Conservation (phyloP, 2,888 invertebrate genomes). For the Chymomyza procnemis region DNA sequence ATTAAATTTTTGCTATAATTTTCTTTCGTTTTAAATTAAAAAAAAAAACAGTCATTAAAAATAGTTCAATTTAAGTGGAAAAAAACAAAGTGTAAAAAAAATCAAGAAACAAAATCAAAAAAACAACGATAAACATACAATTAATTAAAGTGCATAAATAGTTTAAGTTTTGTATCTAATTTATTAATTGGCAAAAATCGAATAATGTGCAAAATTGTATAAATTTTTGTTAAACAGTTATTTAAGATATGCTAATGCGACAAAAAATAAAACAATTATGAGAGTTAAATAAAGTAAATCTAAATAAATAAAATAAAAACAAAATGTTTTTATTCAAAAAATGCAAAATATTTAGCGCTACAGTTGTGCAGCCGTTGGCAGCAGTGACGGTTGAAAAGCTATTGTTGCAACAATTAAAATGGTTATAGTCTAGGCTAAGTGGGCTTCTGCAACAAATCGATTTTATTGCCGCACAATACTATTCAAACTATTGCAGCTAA, state of each 20-base stretch:
- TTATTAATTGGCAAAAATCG: conserved; percentile 61
- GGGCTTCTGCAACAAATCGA: not conserved
- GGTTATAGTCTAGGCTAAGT: not conserved
- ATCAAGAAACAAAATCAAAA: conserved; percentile 27
- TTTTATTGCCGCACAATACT: too few relatives aligned
- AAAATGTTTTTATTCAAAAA: not conserved
- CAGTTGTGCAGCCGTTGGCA: not conserved
- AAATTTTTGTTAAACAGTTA: conserved; percentile 19
- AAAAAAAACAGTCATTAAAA: conserved; percentile 72
- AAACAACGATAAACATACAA: conserved; percentile 30
- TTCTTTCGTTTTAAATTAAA: conserved; percentile 67
- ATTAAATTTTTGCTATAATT: conserved; percentile 44
- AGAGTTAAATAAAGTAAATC: conserved; percentile 34
- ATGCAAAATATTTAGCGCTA: too few relatives aligned
- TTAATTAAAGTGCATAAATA: conserved; percentile 25
- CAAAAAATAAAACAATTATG: conserved; percentile 24
- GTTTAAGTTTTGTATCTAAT: conserved; percentile 44
- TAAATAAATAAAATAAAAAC: conserved; percentile 20
- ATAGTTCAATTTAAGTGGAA: conserved; percentile 68
- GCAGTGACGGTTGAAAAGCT: not conserved
- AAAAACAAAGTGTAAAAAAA: conserved; percentile 36
- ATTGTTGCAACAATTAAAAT: not conserved
- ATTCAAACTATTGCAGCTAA: too few relatives aligned
- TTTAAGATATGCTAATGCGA: conserved; percentile 37
- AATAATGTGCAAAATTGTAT: conserved; percentile 39